Base-by-base conservation (phyloP, 2,888 invertebrate genomes). In the Drosophila prolongata region DNA sequence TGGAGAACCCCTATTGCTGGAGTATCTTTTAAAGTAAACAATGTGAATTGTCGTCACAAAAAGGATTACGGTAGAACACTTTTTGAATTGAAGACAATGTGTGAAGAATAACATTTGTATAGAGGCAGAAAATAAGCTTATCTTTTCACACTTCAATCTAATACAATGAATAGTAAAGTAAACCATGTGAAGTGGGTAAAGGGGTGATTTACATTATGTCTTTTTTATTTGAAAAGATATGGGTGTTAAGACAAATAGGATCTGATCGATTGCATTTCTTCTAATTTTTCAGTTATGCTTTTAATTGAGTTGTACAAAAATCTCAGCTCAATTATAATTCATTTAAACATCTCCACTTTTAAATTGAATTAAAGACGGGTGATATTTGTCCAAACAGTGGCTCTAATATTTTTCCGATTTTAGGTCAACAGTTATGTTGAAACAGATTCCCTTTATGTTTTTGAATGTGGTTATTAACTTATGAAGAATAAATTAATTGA, bases 241-340 rank as follows among this genome's bases (percentile, higher is more conserved):
- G 27, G 57, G 57, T 16, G 13, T 52, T n/a, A 13, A 6, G 14
- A 24, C 9, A 13, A 57, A 46, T 1, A 6, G 11, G 10, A 6
- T 11, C 6, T 6, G 5, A 46, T 46, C 6, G n/a, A n/a, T 27
- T 16, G 13, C 4, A 13, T 2, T 24, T 1, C 8, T 6, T 24
- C 1, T 19, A 9, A 16, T 54, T 14, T 14, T 14, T 24, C 2
- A 38, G n/a, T 1, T 16, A 8, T 10, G 6, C 16, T 6, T 34
- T 6, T 9, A 40, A 34, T 19, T 54, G 8, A 54, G n/a, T 40
- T 54, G 19, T 19, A n/a, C 50, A 27, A 14, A 52, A 52, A 10
- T 52, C 24, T 19, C 37, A 2, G 34, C 35, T 57, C 10, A 16
- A 16, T 24, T 27, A 49, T 30, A 47, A 27, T 37, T 30, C n/a